These are phyloP conservation scores for Caenorhabditis sulstoni DNA, from an alignment of 2,888 invertebrate species.

Conservation along the genomic window DNA sequence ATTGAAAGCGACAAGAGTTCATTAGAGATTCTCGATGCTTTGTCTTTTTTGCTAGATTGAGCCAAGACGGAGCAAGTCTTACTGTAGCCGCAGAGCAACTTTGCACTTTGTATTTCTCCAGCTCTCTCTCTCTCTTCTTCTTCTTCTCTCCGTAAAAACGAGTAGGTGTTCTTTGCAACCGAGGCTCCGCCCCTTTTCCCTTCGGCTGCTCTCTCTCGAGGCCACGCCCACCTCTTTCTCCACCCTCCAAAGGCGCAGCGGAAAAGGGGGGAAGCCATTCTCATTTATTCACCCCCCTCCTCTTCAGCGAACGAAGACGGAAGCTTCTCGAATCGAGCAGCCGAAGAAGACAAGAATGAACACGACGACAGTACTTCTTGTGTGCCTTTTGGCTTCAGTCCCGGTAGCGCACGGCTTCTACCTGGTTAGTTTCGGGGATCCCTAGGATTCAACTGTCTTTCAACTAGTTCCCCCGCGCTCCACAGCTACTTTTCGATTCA, in stretches of 20 bases:
- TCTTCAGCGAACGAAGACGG: conserved; percentile 44
- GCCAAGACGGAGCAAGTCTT: too few species aligned
- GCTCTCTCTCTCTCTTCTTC: too few species aligned
- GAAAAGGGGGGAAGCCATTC: not conserved
- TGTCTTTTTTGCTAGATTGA: too few species aligned
- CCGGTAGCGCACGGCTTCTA: conserved; percentile 35
- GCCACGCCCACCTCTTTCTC: conserved; percentile 22
- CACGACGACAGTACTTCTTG: conserved; percentile 22
- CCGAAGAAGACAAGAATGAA: conserved; percentile 9
- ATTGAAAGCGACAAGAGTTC: too few species aligned
- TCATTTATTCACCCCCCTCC: not conserved
- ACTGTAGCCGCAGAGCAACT: too few species aligned
- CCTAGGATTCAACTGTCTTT: too few species aligned
- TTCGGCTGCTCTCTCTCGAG: not conserved
- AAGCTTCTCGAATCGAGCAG: conserved; percentile 8
- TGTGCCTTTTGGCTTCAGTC: conserved; percentile 15
- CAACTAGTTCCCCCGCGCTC: too few species aligned
- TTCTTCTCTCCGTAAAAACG: too few species aligned
- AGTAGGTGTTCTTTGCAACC: conserved; percentile 42
- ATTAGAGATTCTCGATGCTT: too few species aligned
- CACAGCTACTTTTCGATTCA: conserved; percentile 6
- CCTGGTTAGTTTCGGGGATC: conserved; percentile 25
- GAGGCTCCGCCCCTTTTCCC: conserved; percentile 37
- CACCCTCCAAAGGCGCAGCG: not conserved
- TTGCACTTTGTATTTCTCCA: too few species aligned